These are phyloP conservation scores for Heteronetta atricapilla DNA, from an alignment of 2,113 vertebrate species.

Conservation along the genomic window DNA sequence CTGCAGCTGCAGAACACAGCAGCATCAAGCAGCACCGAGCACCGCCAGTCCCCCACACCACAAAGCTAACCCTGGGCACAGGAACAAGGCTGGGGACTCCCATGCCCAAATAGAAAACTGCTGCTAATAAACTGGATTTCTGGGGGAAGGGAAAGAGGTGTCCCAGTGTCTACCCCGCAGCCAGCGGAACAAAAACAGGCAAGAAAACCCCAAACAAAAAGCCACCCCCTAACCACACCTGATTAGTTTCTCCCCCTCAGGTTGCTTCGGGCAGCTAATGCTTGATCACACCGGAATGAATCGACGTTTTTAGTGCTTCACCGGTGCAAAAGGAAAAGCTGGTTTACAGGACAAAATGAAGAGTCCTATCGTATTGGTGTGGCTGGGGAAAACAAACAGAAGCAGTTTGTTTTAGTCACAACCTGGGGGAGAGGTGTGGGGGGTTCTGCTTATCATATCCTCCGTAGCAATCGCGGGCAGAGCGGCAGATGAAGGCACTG, in stretches of 20 bases:
- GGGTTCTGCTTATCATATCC: not conserved
- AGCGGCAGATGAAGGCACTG: fast-evolving
- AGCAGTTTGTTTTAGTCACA: not conserved
- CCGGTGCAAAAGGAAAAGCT: not conserved
- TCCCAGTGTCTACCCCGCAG: not conserved
- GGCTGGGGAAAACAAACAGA: not conserved
- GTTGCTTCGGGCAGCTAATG: not conserved
- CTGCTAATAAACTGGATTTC: not conserved
- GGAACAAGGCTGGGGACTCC: not conserved
- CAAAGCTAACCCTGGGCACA: not conserved
- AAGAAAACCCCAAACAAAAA: not conserved
- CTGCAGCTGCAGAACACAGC: not conserved
- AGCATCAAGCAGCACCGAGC: fast-evolving
- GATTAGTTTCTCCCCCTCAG: not conserved
- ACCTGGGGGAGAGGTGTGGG: fast-evolving
- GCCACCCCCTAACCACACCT: not conserved
- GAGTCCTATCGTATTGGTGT: not conserved
- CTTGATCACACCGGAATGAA: slow-evolving; percentile 5
- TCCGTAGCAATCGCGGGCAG: not conserved
- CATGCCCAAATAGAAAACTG: not conserved
- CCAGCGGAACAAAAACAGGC: slow-evolving; percentile 23
- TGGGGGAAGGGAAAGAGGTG: not conserved
- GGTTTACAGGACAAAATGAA: not conserved
- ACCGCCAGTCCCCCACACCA: fast-evolving
- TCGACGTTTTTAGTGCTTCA: not conserved